Base-by-base conservation (phyloP, 1,140 invertebrate genomes). In the Eriocheir sinensis region DNA sequence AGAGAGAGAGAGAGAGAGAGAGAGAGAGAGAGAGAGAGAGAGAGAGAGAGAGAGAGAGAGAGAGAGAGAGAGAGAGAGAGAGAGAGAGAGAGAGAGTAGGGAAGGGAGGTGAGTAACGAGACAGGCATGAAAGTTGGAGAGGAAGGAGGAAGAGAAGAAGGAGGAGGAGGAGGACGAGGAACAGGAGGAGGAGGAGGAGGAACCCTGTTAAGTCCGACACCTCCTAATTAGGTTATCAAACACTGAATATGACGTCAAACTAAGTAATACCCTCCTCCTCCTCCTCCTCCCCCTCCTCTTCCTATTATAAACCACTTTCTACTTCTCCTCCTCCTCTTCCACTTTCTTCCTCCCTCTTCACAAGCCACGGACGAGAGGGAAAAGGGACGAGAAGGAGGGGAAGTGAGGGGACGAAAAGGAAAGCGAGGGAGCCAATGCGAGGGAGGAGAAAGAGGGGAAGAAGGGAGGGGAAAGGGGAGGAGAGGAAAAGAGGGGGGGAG, bases 181-280 rank as follows among this genome's bases (percentile, higher is more conserved):
- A 60, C 9, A 21, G 27, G 53, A 21, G 27, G 53, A 21, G 27
- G 53, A 21, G 27, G 53, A 21, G 27, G 53, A 21, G 27, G 53
- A 21, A 60, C 6, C 2, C 4, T 6, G 21, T 9, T 6, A 21
- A 60, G 53, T 2, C 53, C 21, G 60, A 72, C 60, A 72, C 60
- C 27, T 72, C 27, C 60, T 72, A 72, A 72, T 72, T 72, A 72
- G 60, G 60, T 72, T 72, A 72, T 72, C 60, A 72, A 72, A 72
- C 60, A 72, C 21, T n/a, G 21, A n/a, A 8, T 27, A 72, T 72
- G 60, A 72, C 60, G 60, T 72, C 60, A 72, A 72, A 72, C 60
- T 72, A 2, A 53, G 48, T 53, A 2, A 53, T 3, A n/a, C 21
- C 60, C 21, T 72, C 60, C 60, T 72, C 60, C 8, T 72, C 60